Evolutionary conservation across 2,797 vertebrate genomes (phyloP), one percentile per base, ranked within the genome.

Genomic region (Psittacula echo): DNA sequence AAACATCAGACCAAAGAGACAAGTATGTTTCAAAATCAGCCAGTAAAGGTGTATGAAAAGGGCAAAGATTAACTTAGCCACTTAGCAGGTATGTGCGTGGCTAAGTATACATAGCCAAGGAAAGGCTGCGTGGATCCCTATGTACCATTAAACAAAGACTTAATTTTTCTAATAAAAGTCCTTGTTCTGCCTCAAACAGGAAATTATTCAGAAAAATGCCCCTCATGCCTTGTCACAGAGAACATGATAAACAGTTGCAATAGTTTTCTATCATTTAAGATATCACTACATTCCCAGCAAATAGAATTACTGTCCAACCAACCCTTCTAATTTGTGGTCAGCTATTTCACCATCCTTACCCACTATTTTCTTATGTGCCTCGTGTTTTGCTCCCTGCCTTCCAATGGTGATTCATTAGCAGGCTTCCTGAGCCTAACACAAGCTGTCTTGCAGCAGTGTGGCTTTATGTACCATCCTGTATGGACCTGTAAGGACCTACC

Each of bases 401-500:
- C 32, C 54, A 65, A 15, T 2, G 16, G 34, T 53, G 58, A 76
- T 34, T 45, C 47, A 82, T 15, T 8, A 30, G 17, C 26, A 86
- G 41, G 8, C 47, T 37, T 83, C 47, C 27, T 22, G 44, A 87
- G 60, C 26, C 39, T 62, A 48, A 27, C 2, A 1, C 37, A 77
- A 82, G 37, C 5, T 76, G 37, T 60, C 41, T 34, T 65, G 30
- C 48, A 91, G 68, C 21, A 41, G 16, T 11, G 27, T 5, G 77
- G 34, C 48, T 64, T 17, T 37, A 70, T 20, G 45, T 16, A 72
- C 11, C 44, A 66, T 34, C 34, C 19, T 53, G 23, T 48, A 85
- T 65, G 4, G 18, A 93, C 32, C 29, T 51, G 27, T 41, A 85
- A 58, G 4, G 30, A 92, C 88, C 71, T 70, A 98, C 98, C 98